Evolutionary conservation across 2,888 invertebrate species (phyloP), one percentile per base, ranked within the genome.

Genomic region (Amaurobius ferox): DNA sequence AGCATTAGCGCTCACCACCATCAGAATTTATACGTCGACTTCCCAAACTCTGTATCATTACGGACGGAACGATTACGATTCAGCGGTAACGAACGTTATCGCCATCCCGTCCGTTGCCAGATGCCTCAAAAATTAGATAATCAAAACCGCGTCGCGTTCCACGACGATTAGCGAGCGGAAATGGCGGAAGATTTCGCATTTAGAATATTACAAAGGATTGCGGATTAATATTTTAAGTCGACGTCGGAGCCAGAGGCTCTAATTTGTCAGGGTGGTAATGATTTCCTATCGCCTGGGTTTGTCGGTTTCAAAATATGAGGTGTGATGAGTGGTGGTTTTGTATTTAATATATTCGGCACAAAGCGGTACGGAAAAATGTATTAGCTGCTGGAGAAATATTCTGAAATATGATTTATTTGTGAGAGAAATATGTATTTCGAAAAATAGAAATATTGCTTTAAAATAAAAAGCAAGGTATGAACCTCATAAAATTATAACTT

Each of bases 61-160:
- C 44, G 64, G 39, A 64, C 23, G 39, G 71, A 70, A 66, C 71
- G 77, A 83, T 83, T 81, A 83, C 76, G 83, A 77, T 76, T 71
- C 68, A 19, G 66, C 32, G 64, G 70, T 71, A 66, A 62, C 48
- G 64, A 62, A 62, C 76, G 76, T 77, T 83, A 83, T 83, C 77
- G 71, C 76, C 29, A 16, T 26, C 23, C 35, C 35, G 44, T 55
- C 70, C 76, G 35, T 66, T 83, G 76, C 83, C 76, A 83, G 83
- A 77, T 83, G 83, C 76, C 83, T 77, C 83, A 83, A 83, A 83
- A 83, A 83, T 83, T 76, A 77, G 83, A 83, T 83, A 83, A 83
- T 83, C 83, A 77, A 83, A 83, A 77, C 78, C 44, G 70, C 61
- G 48, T 80, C 73, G 67, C 64, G 61, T 77, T 77, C 40, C 76